Evolutionary conservation across 2,113 vertebrate species (phyloP).

Genomic region (Ciconia boyciana): DNA sequence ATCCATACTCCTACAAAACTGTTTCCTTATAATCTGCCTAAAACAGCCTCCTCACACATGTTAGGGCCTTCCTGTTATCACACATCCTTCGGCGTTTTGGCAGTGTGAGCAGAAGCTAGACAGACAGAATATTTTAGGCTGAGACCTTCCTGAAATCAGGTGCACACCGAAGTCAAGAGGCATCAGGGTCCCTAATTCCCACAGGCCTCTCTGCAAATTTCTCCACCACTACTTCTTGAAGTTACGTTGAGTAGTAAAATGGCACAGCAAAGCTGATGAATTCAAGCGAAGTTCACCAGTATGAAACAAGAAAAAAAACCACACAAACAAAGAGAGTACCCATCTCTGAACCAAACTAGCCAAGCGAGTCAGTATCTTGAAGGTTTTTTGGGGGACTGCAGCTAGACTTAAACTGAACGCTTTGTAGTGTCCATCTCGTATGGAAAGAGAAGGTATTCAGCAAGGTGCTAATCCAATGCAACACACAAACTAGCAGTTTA

Average conservation of each 20-base stretch:
- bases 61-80: not conserved
- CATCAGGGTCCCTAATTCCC: not conserved
- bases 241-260: not conserved
- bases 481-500: conserved; percentile 69
- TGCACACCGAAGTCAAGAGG: not conserved
- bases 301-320: not conserved
- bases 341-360: not conserved
- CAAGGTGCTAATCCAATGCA: conserved; percentile 53
- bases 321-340: not conserved
- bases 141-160: not conserved
- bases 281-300: not conserved
- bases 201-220: not conserved
- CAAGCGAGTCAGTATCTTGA: not conserved
- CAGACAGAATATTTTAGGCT: not conserved
- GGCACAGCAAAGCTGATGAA: not conserved
- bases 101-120: not conserved
- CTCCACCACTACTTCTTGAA: not conserved
- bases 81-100: not conserved
- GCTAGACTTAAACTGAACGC: not conserved
- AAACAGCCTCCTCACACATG: not conserved
- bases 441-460: conserved; percentile 8
- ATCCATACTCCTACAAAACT: not conserved
- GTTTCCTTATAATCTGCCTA: not conserved
- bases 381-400: not conserved
- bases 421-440: conserved; percentile 8